A percentile compares a stretch with the other conserved stretches of the same genome.
Conservation (phyloP, 1,140 invertebrate species). For the Vollenhovia emeryi region DNA sequence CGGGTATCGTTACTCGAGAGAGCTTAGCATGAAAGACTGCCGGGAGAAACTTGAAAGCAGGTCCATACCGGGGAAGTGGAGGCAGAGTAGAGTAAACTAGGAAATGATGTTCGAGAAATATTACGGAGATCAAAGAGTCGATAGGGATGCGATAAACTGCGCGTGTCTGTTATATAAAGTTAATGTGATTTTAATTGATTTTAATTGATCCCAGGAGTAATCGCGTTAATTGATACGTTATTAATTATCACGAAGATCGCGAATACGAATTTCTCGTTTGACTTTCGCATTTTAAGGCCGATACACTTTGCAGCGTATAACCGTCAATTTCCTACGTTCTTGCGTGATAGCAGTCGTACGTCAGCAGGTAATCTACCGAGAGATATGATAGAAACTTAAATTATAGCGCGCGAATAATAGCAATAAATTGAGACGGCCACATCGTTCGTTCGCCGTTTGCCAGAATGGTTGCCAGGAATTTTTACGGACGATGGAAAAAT, state of each 20-base stretch:
- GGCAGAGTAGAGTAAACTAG: not conserved
- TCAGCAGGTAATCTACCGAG: conserved; percentile 43
- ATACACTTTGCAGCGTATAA: not conserved
- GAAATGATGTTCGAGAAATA: not conserved
- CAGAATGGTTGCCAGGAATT: conserved; percentile 51
- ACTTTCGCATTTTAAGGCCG: not conserved
- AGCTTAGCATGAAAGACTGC: conserved; percentile 3
- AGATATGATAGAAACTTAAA: conserved; percentile 36
- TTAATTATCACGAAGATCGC: not conserved
- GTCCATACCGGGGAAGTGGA: not conserved
- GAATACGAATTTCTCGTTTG: not conserved
- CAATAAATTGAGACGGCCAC: not conserved
- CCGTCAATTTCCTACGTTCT: conserved; percentile 5
- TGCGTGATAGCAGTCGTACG: conserved; percentile 19
- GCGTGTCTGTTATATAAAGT: not conserved
- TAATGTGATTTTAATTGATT: not conserved
- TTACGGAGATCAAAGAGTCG: not conserved
- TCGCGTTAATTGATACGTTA: not conserved
- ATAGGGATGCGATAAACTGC: not conserved
- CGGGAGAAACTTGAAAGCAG: conserved; percentile 16
- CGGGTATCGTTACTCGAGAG: conserved; percentile 48
- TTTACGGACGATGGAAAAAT: conserved; percentile 61
- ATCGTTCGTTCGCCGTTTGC: conserved; percentile 55
- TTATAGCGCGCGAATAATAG: conserved; percentile 47
- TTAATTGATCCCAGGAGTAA: not conserved